These are phyloP conservation scores for Chlorops oryzae DNA, from an alignment of 1,140 invertebrate species.

Conservation along the genomic window DNA sequence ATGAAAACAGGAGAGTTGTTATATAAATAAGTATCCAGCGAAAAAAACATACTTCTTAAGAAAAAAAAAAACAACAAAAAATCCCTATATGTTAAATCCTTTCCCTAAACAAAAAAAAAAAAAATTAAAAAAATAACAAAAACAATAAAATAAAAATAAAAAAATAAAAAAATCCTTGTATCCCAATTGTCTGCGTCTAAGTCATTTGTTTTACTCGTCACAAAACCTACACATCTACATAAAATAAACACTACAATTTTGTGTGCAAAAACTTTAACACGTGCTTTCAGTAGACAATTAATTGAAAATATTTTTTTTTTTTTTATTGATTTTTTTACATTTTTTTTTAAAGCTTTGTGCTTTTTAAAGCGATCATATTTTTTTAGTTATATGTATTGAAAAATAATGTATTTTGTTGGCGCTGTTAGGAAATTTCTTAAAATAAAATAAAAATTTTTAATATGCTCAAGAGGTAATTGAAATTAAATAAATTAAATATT, in stretches of 20 bases:
- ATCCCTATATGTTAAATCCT: constrained; percentile 18
- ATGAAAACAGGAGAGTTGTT: constrained; percentile 13
- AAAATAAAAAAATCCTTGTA: constrained; percentile 32
- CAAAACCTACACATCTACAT: constrained; percentile 29
- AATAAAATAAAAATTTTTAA: too few species aligned
- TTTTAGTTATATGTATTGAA: too few species aligned
- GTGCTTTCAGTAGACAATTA: too few species aligned
- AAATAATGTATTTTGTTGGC: too few species aligned
- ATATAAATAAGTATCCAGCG: constrained; percentile 5
- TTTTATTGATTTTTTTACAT: constrained; percentile 1
- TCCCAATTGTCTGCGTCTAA: constrained; percentile 56
- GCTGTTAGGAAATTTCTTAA: too few species aligned
- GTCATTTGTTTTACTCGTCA: constrained; percentile 50
- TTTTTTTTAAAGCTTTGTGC: too few species aligned
- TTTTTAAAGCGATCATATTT: too few species aligned
- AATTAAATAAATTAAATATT: too few species aligned
- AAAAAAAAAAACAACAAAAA: constrained; percentile 18
- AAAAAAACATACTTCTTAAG: constrained; percentile 16
- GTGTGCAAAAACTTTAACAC: constrained; percentile 13
- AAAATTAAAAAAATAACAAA: constrained; percentile 23
- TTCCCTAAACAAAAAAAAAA: constrained; percentile 1
- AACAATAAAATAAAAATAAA: constrained; percentile 28
- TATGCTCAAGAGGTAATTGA: too few species aligned
- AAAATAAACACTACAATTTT: constrained; percentile 10
- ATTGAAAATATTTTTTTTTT: constrained; percentile 6